A percentile compares a stretch with the other conserved stretches of the same genome.
phyloP scores from a whole-genome alignment of 1,140 invertebrate genomes.

The Saccostrea echinata region DNA sequence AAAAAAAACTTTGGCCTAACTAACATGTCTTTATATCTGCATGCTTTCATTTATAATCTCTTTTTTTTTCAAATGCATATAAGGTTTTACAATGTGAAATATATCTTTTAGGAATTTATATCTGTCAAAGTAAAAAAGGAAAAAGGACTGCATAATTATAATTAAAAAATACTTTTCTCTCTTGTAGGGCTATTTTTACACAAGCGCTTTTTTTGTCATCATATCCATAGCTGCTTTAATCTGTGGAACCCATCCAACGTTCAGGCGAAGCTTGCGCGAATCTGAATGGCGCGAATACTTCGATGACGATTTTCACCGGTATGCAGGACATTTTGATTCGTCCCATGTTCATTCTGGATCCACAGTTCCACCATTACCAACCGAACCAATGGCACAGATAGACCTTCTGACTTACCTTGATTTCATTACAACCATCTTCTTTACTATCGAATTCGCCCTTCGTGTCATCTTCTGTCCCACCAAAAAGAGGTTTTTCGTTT shows the following conservation, averaged over 20 bases:
- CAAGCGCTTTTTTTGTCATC: slow-evolving; percentile 48
- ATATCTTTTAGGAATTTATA: too few species aligned
- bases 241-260: slow-evolving; percentile 48
- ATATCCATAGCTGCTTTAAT: slow-evolving; percentile 51
- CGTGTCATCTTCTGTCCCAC: slow-evolving; percentile 76
- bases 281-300: slow-evolving; percentile 55
- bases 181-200: slow-evolving; percentile 53
- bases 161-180: not conserved
- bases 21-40: too few species aligned
- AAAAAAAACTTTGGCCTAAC: too few species aligned
- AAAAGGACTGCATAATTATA: not conserved
- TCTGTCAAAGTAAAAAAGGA: too few species aligned
- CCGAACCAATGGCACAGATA: slow-evolving; percentile 27
- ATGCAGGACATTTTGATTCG: slow-evolving; percentile 47
- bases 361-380: slow-evolving; percentile 48
- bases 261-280: slow-evolving; percentile 26
- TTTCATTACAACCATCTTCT: slow-evolving; percentile 77
- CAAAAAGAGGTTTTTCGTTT: slow-evolving; percentile 75
- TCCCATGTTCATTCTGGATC: not conserved
- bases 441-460: slow-evolving; percentile 76
- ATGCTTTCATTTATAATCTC: too few species aligned
- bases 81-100: too few species aligned
- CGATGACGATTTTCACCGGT: slow-evolving; percentile 47
- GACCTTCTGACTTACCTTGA: slow-evolving; percentile 52
- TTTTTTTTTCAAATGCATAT: too few species aligned